A percentile compares a stretch with the other conserved stretches of the same genome.
Conservation (phyloP, 2,797 vertebrate genomes). For the Etheostoma perlongum region DNA sequence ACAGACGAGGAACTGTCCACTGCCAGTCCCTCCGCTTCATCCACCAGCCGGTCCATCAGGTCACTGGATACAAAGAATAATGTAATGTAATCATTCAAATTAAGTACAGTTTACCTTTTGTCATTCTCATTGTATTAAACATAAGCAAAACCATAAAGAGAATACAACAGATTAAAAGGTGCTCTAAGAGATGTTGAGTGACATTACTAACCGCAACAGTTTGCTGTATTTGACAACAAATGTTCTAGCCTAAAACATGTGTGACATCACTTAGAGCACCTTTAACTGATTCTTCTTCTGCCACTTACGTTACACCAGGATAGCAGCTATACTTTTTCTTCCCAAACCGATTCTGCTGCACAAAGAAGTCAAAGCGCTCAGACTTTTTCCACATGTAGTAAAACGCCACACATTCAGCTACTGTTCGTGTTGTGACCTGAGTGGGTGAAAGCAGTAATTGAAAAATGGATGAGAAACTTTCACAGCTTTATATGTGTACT, state of each 20-base stretch:
- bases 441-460: background rate
- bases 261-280: no score
- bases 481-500: background rate
- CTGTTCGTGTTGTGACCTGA: constrained; percentile 94
- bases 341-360: constrained; percentile 96
- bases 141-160: background rate
- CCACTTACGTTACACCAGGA: constrained; percentile 97
- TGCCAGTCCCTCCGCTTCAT: constrained; percentile 94
- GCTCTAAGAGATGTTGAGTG: no score
- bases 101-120: background rate
- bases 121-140: background rate
- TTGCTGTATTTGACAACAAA: no score
- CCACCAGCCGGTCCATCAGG: constrained; percentile 97
- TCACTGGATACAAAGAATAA: constrained; percentile 82
- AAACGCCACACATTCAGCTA: constrained; percentile 98
- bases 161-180: background rate
- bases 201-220: no score
- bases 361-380: constrained; percentile 96
- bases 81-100: background rate
- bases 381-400: constrained; percentile 99
- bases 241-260: no score
- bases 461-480: background rate
- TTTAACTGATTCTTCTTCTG: background rate
- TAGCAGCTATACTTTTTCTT: constrained; percentile 99
- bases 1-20: constrained; percentile 90